Evolutionary conservation across 2,888 invertebrate genomes (phyloP), one percentile per base, ranked within the genome.

Genomic region (Cataglyphis rosenhaueri): DNA sequence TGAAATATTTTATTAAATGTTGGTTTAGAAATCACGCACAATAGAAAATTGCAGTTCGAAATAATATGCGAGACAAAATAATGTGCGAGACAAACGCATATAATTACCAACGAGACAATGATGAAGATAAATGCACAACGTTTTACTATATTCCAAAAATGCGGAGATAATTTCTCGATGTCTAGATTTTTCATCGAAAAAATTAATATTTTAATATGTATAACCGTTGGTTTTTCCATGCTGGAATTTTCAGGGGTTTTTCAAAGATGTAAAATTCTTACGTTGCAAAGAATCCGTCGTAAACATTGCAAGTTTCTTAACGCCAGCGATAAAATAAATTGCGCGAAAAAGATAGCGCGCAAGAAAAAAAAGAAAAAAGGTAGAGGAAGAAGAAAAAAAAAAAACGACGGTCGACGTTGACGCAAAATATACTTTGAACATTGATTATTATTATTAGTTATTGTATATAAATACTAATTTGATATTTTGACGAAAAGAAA

Each of bases 391-490:
- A 35, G 71, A 68, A 55, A n/a, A 52, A 35, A 29, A 12, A 83
- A 21, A 21, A 74, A 75, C 82, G 62, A 85, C 78, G 86, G 88
- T 90, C 89, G 90, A 89, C 85, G 68, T 76, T 87, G 84, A 85
- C 84, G 87, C 76, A 85, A 89, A 89, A 90, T 88, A 89, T 87
- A 88, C 90, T 86, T 88, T 81, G 44, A 81, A 76, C 81, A 83
- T 86, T 68, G 86, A 90, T 48, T 48, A 48, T 48, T 48, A 48
- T 48, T 48, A 48, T 48, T 48, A 15, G 44, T 44, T 15, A 48
- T 48, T 48, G 18, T 48, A 48, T 48, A 18, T 18, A 18, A 48
- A 48, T 48, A 18, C 18, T 48, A 18, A 48, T 48, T 18, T 18
- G 18, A 48, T 18, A 48, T 48, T 48, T 48, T 18, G 1, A 48